Evolutionary conservation across 2,888 invertebrate species (phyloP).

Genomic region (Anoncus sp.): DNA sequence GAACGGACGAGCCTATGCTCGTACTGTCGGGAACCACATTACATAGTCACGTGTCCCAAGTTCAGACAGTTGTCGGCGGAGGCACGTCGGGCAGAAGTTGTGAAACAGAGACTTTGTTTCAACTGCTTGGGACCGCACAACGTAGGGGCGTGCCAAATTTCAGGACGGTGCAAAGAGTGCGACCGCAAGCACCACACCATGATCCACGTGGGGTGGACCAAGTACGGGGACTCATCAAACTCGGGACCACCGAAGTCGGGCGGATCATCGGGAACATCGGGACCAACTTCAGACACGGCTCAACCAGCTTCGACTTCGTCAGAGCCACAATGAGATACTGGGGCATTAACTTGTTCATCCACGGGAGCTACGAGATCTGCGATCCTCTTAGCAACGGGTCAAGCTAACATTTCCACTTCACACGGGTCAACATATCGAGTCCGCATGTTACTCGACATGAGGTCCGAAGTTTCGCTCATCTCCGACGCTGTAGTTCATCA

Average conservation of each 20-base stretch:
- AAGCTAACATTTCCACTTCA: too few relatives aligned
- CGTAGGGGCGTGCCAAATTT: too few relatives aligned
- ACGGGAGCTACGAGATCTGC: too few relatives aligned
- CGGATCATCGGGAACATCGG: background rate
- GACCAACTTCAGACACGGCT: background rate
- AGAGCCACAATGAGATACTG: too few relatives aligned
- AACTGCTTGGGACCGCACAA: conserved; percentile 22
- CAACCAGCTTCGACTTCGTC: background rate
- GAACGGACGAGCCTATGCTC: conserved; percentile 6
- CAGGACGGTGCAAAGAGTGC: too few relatives aligned
- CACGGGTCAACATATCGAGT: background rate
- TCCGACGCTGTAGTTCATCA: background rate
- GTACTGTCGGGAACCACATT: conserved; percentile 6
- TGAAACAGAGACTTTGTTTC: background rate
- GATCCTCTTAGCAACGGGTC: too few relatives aligned
- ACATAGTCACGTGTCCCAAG: background rate
- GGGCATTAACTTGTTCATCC: too few relatives aligned
- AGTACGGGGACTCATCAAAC: background rate
- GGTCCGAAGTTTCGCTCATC: background rate
- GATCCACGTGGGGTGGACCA: conserved; percentile 14
- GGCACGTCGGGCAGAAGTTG: conserved; percentile 7
- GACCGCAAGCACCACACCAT: conserved; percentile 16
- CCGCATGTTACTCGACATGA: background rate
- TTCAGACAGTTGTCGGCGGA: conserved; percentile 1
- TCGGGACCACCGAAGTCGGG: background rate